Base-by-base conservation (phyloP, 2,797 vertebrate species). In the Lutjanus campechanus region DNA sequence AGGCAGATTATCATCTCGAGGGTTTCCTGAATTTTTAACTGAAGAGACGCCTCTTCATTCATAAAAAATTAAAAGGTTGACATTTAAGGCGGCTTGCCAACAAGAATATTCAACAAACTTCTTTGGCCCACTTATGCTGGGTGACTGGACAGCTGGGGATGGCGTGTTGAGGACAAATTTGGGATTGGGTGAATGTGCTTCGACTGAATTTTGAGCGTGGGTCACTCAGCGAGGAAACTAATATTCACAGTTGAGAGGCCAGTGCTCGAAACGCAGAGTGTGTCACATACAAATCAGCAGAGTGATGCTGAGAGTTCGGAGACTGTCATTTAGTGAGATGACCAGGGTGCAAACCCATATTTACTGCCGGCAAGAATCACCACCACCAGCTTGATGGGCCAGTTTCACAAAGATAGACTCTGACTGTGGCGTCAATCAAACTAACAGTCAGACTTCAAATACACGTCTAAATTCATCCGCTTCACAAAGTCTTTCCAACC, bases 161-260 rank as follows among this genome's bases (percentile, higher is more conserved):
- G 73, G 44, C 46, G 76, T n/a, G 73, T 73, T 66, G 22, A 47
- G 76, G 54, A 79, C 68, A 77, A 41, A 77, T 87, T 47, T 64
- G n/a, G 70, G 64, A 81, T 60, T 74, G 58, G 68, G 59, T 76
- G 61, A 61, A 54, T 79, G 72, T 64, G 73, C 64, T 78, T 67
- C 49, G 36, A 76, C 66, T 50, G 70, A 53, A 77, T 82, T 85
- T 83, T 80, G 53, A 80, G 76, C 54, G 46, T 16, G 15, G 77
- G 58, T 83, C 81, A 82, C 85, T 83, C 73, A 67, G 75, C 69
- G 73, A 29, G 63, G 68, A 83, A 88, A 83, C 69, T 76, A 86
- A 87, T 85, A 84, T 83, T 77, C 73, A 85, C 85, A 85, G 79
- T 15, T 58, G 73, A 90, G 75, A 69, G 64, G 50, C 44, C 60